Percentiles rank a stretch among this genome's conserved stretches.
Conservation (phyloP, 2,797 vertebrate species). For the Phrynocephalus forsythii region DNA sequence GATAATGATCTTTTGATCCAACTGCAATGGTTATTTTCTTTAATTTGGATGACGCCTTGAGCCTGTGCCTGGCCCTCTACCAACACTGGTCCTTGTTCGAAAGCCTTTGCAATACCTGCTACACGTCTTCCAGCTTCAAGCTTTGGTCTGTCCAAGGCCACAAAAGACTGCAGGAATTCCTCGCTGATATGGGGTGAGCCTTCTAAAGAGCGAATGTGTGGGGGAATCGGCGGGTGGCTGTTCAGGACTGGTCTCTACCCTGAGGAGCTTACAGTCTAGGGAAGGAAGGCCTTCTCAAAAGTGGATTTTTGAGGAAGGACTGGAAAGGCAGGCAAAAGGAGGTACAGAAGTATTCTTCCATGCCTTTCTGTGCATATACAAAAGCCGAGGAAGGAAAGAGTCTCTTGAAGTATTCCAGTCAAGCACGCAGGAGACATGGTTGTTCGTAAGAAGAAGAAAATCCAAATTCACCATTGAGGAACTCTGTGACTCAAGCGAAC, state of each 20-base stretch:
- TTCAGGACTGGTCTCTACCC: too few species aligned
- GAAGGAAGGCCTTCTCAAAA: too few species aligned
- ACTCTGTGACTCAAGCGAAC: neutral
- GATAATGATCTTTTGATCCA: neutral
- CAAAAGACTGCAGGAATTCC: slow-evolving; percentile 94
- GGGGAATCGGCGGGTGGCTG: neutral
- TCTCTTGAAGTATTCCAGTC: neutral
- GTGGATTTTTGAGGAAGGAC: neutral
- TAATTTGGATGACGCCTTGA: slow-evolving; percentile 65
- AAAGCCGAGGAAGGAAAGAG: neutral
- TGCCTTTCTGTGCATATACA: neutral
- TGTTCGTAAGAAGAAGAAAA: neutral
- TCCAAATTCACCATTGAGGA: neutral
- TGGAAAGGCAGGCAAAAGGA: neutral
- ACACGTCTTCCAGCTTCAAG: slow-evolving; percentile 91
- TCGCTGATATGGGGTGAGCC: slow-evolving; percentile 96
- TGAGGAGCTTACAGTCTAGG: too few species aligned
- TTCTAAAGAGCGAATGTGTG: neutral
- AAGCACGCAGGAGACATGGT: neutral
- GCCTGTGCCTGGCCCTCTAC: slow-evolving; percentile 90
- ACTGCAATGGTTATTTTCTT: neutral
- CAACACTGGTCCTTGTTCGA: slow-evolving; percentile 98
- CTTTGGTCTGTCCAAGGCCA: slow-evolving; percentile 96
- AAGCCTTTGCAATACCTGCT: slow-evolving; percentile 94
- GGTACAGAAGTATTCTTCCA: neutral